Evolutionary conservation across 2,888 invertebrate species (phyloP), one percentile per base, ranked within the genome.

Genomic region (Dynastes maya): DNA sequence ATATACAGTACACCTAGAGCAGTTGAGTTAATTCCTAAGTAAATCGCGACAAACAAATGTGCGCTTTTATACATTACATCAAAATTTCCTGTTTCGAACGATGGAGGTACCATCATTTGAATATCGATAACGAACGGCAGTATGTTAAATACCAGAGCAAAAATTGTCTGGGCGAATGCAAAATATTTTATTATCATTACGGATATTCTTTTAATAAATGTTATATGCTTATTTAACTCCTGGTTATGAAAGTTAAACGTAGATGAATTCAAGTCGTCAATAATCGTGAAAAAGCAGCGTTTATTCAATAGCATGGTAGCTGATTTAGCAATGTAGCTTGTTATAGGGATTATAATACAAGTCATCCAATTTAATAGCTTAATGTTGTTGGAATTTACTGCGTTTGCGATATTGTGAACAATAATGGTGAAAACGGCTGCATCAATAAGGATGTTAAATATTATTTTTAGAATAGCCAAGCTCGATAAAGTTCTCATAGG

Each of bases 321-420:
- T 3, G 67, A 67, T 49, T 67, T 67, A 2, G 67, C 67, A 13
- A 22, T 49, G 13, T 67, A 67, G 16, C 49, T 67, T 11, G 45
- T 49, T 11, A 67, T 49, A 1, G 67, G 49, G 22, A 67, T 67
- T 49, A 67, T 16, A 22, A 67, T 49, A 22, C 67, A 67, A 0
- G 67, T 67, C 49, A 67, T 67, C 67, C 67, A 67, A 22, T 67
- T 67, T 49, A 67, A 11, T 27, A 49, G 3, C 2, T 45, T 67
- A 8, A 67, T 49, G 27, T 67, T 67, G 49, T 27, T 49, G 1
- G 67, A 27, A 9, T 22, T 11, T 6, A 49, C 49, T 11, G 67
- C 67, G 22, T 45, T 67, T 16, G 45, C 6, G 22, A 67, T 67
- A 16, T 67, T 67, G 22, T 67, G 67, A 6, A 67, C 16, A 22